Evolutionary conservation across 1,140 invertebrate species (phyloP), one percentile per base, ranked within the genome.

Genomic region (Drosophila pseudoobscura): DNA sequence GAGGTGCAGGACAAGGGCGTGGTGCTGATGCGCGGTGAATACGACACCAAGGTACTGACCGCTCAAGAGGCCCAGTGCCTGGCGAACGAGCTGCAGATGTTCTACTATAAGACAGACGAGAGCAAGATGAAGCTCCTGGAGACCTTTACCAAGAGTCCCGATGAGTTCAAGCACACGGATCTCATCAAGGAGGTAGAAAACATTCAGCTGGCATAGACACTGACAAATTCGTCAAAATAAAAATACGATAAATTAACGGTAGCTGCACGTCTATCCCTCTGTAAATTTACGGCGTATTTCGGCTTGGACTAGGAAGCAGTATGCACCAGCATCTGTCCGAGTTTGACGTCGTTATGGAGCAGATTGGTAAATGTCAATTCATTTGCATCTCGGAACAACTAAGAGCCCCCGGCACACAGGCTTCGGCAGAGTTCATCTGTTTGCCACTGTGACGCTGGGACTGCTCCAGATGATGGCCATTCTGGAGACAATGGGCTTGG

Each of bases 1-100:
- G 97, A 98, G 89, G 92, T 97, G 6, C 92, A 95, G 31, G 93
- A 94, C 35, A 97, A 98, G 92, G 95, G 94, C 6, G 93, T 98
- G 54, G 94, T 98, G 22, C 91, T 98, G 17, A 97, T 98, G 96
- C 93, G 94, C 58, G 97, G 97, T 44, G 96, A 98, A 92, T 98
- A 95, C 92, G 96, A 98, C 91, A 94, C 94, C 75, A 96, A 97
- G 92, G 94, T 96, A 1, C 85, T 97, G 1, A 95, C 93, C 92
- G 94, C 93, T 1, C 93, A 95, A 80, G 96, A 98, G 92, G 96
- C 97, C 1, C 96, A 96, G 83, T 97, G 96, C 90, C 90, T 98
- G 35, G 96, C 95, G 1, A 97, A 97, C 92, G 95, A 97, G 90
- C 92, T 97, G 47, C 96, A 97, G 90, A 92, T 98, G 88, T 98